These are phyloP conservation scores for Oriolus oriolus DNA, from an alignment of 2,113 vertebrate genomes.

Conservation along the genomic window DNA sequence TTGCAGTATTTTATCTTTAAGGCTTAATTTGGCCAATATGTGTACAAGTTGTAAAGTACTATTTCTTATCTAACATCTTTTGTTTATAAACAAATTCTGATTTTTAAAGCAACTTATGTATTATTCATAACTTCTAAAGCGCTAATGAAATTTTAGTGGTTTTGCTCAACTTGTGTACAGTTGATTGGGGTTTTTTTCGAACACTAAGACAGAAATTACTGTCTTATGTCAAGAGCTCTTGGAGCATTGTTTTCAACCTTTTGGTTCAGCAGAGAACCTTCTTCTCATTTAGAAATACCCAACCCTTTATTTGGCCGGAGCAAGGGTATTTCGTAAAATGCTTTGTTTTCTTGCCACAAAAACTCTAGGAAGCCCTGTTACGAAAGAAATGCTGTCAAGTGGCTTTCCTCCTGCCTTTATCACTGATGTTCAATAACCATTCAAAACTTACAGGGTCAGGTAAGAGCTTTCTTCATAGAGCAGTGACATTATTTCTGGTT, in stretches of 20 bases:
- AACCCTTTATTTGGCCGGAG: conserved; percentile 28
- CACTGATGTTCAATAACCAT: conserved; percentile 67
- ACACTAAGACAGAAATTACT: not conserved
- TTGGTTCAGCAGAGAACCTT: not conserved
- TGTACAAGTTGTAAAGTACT: not conserved
- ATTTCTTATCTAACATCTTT: not conserved
- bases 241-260: not conserved
- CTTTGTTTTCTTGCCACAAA: conserved; percentile 68
- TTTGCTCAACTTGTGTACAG: not conserved
- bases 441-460: conserved; percentile 67
- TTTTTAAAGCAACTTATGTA: not conserved
- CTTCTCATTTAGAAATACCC: conserved; percentile 53
- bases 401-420: conserved; percentile 66
- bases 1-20: not conserved
- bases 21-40: not conserved
- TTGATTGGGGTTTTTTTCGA: not conserved
- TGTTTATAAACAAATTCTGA: not conserved
- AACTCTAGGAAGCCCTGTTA: conserved; percentile 67
- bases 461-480: conserved; percentile 67
- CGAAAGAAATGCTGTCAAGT: conserved; percentile 66
- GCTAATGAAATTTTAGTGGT: not conserved
- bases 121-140: conserved; percentile 7
- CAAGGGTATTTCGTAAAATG: conserved; percentile 66
- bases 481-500: conserved; percentile 56
- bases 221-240: not conserved